Evolutionary conservation across 1,140 invertebrate genomes (phyloP).

Genomic region (Apis florea): DNA sequence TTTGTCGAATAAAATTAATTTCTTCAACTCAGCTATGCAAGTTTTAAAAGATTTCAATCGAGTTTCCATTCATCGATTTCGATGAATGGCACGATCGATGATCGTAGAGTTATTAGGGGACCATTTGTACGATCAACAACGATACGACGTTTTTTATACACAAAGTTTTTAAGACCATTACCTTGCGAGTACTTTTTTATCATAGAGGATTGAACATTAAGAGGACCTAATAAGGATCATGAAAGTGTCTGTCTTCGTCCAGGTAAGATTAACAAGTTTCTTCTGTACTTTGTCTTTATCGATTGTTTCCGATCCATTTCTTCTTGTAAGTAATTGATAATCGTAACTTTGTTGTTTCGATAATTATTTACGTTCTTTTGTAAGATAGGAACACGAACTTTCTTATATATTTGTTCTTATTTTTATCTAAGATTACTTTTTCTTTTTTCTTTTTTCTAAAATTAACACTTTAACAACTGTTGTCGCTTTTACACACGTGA

Average conservation of each 20-base stretch:
- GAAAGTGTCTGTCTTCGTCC: not conserved
- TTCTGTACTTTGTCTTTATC: not conserved
- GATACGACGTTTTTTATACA: not conserved
- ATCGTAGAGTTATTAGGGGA: slow-evolving; percentile 28
- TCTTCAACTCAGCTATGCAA: not conserved
- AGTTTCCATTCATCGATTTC: not conserved
- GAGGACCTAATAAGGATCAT: not conserved
- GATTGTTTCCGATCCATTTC: not conserved
- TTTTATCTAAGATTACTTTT: no score
- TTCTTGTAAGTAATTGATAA: not conserved
- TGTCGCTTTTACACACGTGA: no score
- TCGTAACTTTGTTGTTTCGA: not conserved
- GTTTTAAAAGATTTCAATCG: not conserved
- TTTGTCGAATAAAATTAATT: not conserved
- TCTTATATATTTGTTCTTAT: no score
- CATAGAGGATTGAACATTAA: slow-evolving; percentile 42
- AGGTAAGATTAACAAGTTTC: slow-evolving; percentile 26
- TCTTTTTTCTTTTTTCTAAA: no score
- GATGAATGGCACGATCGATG: not conserved
- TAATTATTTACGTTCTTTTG: not conserved
- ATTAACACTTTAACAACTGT: no score
- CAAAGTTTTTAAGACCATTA: not conserved
- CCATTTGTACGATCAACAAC: slow-evolving; percentile 24
- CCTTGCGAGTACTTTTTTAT: not conserved
- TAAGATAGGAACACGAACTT: no score